Evolutionary conservation across 1,140 invertebrate genomes (phyloP).

Genomic region (Phortica variegata): DNA sequence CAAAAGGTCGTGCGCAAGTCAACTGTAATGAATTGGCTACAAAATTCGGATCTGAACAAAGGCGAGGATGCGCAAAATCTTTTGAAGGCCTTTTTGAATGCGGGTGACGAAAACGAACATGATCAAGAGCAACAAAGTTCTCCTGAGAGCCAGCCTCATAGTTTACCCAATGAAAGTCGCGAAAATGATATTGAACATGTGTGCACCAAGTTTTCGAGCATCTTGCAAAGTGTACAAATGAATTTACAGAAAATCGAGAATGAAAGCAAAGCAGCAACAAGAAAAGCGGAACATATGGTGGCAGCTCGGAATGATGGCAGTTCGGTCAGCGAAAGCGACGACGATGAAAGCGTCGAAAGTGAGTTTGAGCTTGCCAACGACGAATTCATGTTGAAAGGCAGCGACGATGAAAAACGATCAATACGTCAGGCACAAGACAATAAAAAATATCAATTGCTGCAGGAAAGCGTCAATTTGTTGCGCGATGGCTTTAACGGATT

Average conservation of each 20-base stretch:
- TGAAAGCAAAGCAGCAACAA: conserved; percentile 5
- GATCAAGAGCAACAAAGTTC: conserved; percentile 5
- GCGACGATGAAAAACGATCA: too few relatives aligned
- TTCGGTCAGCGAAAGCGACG: too few relatives aligned
- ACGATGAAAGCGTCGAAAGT: too few relatives aligned
- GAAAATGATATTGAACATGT: conserved; percentile 1
- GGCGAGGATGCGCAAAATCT: conserved; percentile 40
- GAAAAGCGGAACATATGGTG: too few relatives aligned
- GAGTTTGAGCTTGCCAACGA: conserved; percentile 4
- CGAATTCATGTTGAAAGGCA: not conserved
- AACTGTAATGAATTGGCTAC: conserved; percentile 42
- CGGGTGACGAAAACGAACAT: conserved; percentile 32
- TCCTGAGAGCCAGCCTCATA: not conserved
- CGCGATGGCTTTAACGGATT: conserved; percentile 27
- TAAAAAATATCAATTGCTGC: conserved; percentile 11
- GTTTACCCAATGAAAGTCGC: not conserved
- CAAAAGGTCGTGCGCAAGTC: conserved; percentile 34
- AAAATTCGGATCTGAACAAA: conserved; percentile 52
- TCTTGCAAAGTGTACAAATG: not conserved
- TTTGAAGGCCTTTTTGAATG: conserved; percentile 46
- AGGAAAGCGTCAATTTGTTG: conserved; percentile 29
- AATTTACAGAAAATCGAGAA: not conserved
- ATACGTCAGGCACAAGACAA: conserved; percentile 7
- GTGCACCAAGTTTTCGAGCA: conserved; percentile 1
- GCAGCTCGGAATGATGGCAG: too few relatives aligned